Evolutionary conservation across 2,888 invertebrate genomes (phyloP).

Genomic region (Chrysolina oricalcia): DNA sequence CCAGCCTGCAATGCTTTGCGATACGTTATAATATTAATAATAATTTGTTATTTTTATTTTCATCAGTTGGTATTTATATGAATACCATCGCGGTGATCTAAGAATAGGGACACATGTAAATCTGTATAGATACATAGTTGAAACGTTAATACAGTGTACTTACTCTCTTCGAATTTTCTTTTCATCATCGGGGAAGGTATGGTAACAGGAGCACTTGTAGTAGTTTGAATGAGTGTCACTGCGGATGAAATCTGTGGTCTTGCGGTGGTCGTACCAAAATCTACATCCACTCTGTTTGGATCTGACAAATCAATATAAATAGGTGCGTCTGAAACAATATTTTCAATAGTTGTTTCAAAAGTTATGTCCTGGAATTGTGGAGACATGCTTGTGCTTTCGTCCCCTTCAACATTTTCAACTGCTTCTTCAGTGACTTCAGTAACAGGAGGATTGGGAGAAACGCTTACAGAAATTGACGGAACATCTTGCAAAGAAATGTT

Average conservation of each 20-base stretch:
- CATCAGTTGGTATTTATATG: too few relatives aligned
- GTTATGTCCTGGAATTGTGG: constrained; percentile 21
- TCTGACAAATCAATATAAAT: constrained; percentile 45
- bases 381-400: constrained; percentile 9
- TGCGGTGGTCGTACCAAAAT: constrained; percentile 38
- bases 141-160: constrained; percentile 23
- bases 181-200: neutral
- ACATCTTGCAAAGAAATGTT: neutral
- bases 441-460: constrained; percentile 10
- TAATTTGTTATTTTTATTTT: too few relatives aligned
- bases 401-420: constrained; percentile 26
- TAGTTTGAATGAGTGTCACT: neutral
- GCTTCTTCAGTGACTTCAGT: constrained; percentile 27
- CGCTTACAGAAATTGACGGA: neutral
- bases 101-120: too few relatives aligned
- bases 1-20: too few relatives aligned
- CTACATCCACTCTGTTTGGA: constrained; percentile 32
- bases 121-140: too few relatives aligned
- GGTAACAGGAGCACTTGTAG: neutral
- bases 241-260: neutral
- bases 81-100: too few relatives aligned
- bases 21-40: too few relatives aligned
- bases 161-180: constrained; percentile 45
- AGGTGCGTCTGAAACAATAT: constrained; percentile 24
- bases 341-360: constrained; percentile 28